phyloP scores from a whole-genome alignment of 2,797 vertebrate genomes.

The Lerista edwardsae region DNA sequence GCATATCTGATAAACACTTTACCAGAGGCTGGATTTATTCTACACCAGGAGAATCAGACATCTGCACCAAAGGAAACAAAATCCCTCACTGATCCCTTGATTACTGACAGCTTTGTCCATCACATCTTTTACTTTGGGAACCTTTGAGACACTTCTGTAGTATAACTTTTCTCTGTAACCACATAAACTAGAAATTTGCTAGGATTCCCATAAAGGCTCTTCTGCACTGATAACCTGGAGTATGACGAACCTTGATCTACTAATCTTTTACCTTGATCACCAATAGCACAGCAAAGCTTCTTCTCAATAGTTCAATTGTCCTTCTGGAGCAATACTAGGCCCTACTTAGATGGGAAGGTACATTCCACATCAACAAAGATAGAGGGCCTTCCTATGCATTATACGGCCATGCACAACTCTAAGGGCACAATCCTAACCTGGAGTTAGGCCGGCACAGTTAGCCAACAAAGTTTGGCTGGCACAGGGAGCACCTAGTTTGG shows the following conservation, averaged over 20 bases:
- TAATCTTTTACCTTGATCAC: too few relatives aligned
- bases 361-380: neutral
- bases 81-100: conserved; percentile 7
- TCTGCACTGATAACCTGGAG: neutral
- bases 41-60: neutral
- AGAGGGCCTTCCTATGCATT: too few relatives aligned
- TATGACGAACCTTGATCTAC: neutral
- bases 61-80: neutral
- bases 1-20: conserved; percentile 15
- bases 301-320: neutral
- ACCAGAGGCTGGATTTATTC: neutral
- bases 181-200: neutral
- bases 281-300: neutral
- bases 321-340: too few relatives aligned
- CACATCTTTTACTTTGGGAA: neutral
- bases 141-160: neutral
- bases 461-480: too few relatives aligned
- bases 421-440: too few relatives aligned
- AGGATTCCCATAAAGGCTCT: neutral
- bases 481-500: too few relatives aligned
- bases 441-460: too few relatives aligned
- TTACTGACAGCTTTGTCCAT: neutral
- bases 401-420: neutral
- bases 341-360: neutral
- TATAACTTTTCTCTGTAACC: neutral